These are phyloP conservation scores for Aleiodes leptofemur DNA, from an alignment of 2,888 invertebrate genomes.

Conservation along the genomic window DNA sequence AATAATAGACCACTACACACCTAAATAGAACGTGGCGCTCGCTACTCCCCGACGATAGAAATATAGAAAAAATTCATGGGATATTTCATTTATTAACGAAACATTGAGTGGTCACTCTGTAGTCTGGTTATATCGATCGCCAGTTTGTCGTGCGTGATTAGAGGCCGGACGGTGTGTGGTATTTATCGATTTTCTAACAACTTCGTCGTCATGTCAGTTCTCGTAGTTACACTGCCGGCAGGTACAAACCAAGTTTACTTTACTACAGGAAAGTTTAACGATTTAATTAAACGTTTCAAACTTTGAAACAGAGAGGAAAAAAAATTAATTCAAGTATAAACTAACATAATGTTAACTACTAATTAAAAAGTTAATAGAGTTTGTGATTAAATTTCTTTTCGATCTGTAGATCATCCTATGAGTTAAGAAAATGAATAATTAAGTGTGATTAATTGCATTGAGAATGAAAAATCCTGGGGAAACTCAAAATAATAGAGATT, in stretches of 20 bases:
- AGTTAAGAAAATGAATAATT: conserved; percentile 24
- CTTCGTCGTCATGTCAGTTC: conserved; percentile 40
- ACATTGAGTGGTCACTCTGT: conserved; percentile 16
- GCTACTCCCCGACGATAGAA: conserved; percentile 8
- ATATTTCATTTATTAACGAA: conserved; percentile 13
- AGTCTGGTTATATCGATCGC: conserved; percentile 58
- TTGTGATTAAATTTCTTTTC: conserved; percentile 20
- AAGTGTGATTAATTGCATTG: conserved; percentile 27
- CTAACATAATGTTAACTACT: background rate
- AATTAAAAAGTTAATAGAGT: conserved; percentile 7
- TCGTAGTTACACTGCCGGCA: conserved; percentile 13
- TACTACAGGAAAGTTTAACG: background rate
- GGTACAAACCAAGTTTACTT: background rate
- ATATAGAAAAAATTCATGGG: background rate
- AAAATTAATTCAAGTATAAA: background rate
- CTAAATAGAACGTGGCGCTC: too few relatives aligned
- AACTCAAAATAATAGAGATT: conserved; percentile 17
- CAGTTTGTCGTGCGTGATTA: conserved; percentile 58
- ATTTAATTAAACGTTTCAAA: conserved; percentile 4
- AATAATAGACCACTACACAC: too few relatives aligned
- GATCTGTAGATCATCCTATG: conserved; percentile 17
- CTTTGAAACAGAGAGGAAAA: background rate
- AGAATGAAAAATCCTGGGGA: conserved; percentile 6
- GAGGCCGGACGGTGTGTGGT: conserved; percentile 55
- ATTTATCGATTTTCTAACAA: conserved; percentile 63